These are phyloP conservation scores for Gobio gobio DNA, from an alignment of 2,113 vertebrate species.

Conservation along the genomic window DNA sequence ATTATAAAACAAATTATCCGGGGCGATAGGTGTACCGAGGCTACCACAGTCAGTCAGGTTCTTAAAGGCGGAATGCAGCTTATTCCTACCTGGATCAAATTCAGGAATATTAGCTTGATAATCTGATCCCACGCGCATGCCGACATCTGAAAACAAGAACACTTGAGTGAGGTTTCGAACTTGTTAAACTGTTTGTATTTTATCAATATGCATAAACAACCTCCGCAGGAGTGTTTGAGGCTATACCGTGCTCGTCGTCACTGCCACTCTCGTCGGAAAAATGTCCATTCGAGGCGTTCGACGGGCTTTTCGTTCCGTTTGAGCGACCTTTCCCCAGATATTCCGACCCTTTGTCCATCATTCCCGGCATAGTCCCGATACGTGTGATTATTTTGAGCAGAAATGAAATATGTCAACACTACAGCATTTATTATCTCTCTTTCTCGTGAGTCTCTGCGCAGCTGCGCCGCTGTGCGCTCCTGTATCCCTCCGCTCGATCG, in stretches of 20 bases:
- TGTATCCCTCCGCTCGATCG: slow-evolving; percentile 60
- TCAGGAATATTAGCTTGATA: slow-evolving; percentile 94
- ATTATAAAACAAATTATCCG: background rate
- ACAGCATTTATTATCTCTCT: slow-evolving; percentile 36
- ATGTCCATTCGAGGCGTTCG: slow-evolving; percentile 88
- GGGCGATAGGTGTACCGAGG: slow-evolving; percentile 57
- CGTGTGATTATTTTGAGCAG: background rate
- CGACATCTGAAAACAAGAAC: slow-evolving; percentile 85
- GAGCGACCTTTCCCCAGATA: slow-evolving; percentile 86
- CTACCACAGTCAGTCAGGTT: slow-evolving; percentile 61
- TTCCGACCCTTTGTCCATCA: slow-evolving; percentile 93
- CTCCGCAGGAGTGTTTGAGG: slow-evolving; percentile 74
- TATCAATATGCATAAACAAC: background rate
- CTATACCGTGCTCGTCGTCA: slow-evolving; percentile 93
- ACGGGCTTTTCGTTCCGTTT: slow-evolving; percentile 88
- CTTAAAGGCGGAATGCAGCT: background rate
- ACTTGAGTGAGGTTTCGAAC: background rate
- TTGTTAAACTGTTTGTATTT: background rate
- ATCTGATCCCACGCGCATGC: slow-evolving; percentile 94
- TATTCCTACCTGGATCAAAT: slow-evolving; percentile 85
- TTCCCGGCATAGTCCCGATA: slow-evolving; percentile 82
- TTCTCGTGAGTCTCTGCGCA: slow-evolving; percentile 56
- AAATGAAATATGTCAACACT: slow-evolving; percentile 50
- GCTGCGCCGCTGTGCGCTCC: slow-evolving; percentile 55
- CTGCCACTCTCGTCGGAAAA: slow-evolving; percentile 90